These are phyloP conservation scores for Myiozetetes cayanensis DNA, from an alignment of 2,113 vertebrate species.

Conservation along the genomic window DNA sequence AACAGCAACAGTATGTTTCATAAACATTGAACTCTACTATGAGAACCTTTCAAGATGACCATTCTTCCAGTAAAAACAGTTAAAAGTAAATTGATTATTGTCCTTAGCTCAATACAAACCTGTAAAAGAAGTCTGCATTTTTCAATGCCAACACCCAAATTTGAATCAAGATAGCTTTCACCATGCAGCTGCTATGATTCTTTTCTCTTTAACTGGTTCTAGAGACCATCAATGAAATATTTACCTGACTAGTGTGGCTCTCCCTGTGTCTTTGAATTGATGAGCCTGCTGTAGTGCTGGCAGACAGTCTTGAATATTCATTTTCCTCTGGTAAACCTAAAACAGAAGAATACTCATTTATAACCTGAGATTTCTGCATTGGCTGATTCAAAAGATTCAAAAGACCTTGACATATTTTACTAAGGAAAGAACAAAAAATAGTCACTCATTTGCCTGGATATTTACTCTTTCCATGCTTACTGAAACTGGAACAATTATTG, in stretches of 20 bases:
- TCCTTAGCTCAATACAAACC: neutral
- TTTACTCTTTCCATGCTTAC: neutral
- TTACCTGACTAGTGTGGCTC: constrained; percentile 91
- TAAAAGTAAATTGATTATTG: neutral
- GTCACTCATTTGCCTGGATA: neutral
- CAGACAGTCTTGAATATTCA: constrained; percentile 79
- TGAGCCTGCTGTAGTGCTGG: constrained; percentile 62
- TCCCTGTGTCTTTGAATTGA: constrained; percentile 85
- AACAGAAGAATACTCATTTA: constrained; percentile 2
- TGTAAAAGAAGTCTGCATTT: neutral
- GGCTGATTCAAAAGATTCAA: neutral
- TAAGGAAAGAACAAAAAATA: neutral
- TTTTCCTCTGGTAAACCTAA: constrained; percentile 85
- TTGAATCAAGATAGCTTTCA: neutral
- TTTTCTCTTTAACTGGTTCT: neutral
- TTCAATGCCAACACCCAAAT: neutral
- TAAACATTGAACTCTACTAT: neutral
- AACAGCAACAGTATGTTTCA: neutral
- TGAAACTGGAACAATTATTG: neutral
- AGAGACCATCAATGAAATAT: neutral
- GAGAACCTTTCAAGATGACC: neutral
- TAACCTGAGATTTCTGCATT: neutral
- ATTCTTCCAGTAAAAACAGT: neutral
- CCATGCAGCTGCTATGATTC: neutral
- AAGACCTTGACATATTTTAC: neutral